Evolutionary conservation across 2,797 vertebrate genomes (phyloP).

Genomic region (Ceryle rudis): DNA sequence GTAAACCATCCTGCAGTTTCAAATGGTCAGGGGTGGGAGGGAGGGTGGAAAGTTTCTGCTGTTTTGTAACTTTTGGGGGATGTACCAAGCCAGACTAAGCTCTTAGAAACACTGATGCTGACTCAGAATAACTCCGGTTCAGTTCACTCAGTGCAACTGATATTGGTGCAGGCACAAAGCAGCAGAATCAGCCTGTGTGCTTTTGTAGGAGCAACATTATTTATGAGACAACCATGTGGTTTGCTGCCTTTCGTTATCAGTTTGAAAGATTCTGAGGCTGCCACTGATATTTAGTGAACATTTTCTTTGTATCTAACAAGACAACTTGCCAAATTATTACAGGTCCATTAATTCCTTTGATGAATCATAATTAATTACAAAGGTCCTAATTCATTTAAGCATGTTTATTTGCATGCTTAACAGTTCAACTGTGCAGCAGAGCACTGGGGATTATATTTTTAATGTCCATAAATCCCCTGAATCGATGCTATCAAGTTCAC

Average conservation of each 20-base stretch:
- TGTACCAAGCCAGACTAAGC: background rate
- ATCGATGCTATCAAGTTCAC: background rate
- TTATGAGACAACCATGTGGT: background rate
- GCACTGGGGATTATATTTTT: background rate
- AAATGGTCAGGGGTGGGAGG: too few species aligned
- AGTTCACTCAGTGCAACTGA: background rate
- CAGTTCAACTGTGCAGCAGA: background rate
- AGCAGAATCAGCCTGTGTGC: background rate
- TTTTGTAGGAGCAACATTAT: background rate
- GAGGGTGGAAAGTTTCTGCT: background rate
- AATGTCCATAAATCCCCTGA: background rate
- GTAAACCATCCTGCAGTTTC: background rate
- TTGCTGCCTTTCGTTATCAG: background rate
- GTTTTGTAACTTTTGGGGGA: background rate
- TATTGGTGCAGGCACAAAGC: background rate
- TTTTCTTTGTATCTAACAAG: background rate
- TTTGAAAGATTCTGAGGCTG: conserved; percentile 2
- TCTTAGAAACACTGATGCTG: background rate
- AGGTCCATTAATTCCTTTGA: background rate
- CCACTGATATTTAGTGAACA: conserved; percentile 7
- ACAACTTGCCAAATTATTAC: conserved; percentile 25
- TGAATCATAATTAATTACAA: background rate
- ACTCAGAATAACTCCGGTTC: background rate
- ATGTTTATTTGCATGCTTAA: background rate
- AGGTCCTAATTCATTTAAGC: conserved; percentile 18